These are phyloP conservation scores for Molossus alvarezi DNA, from an alignment of 2,797 vertebrate species.

Conservation along the genomic window DNA sequence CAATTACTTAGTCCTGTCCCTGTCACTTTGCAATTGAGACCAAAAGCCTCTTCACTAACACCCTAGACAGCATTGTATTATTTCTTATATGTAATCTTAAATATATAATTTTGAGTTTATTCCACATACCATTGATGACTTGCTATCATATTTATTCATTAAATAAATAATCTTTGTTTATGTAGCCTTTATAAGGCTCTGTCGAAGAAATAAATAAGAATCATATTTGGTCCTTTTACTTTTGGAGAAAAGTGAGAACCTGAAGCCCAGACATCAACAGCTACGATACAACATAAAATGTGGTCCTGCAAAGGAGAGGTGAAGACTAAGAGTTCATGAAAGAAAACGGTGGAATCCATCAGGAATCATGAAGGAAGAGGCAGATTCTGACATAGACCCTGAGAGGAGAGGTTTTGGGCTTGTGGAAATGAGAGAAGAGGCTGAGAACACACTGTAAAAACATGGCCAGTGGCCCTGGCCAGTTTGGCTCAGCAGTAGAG, in stretches of 20 bases:
- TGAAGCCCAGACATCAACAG: background rate
- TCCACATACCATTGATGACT: background rate
- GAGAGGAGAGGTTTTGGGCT: background rate
- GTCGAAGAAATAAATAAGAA: background rate
- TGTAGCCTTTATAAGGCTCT: background rate
- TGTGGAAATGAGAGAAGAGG: background rate
- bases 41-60: background rate
- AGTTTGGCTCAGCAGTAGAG: too few relatives aligned
- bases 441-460: background rate
- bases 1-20: background rate
- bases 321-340: background rate
- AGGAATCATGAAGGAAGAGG: background rate
- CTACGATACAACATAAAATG: background rate
- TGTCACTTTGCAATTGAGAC: background rate
- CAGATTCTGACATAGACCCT: background rate
- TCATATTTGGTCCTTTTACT: background rate
- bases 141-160: background rate
- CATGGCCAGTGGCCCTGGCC: background rate
- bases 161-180: background rate
- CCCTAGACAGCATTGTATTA: background rate
- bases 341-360: background rate
- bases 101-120: slow-evolving; percentile 7
- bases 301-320: background rate
- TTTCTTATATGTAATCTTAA: background rate
- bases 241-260: background rate